phyloP scores from a whole-genome alignment of 2,888 invertebrate species.

The Deilephila porcellus region DNA sequence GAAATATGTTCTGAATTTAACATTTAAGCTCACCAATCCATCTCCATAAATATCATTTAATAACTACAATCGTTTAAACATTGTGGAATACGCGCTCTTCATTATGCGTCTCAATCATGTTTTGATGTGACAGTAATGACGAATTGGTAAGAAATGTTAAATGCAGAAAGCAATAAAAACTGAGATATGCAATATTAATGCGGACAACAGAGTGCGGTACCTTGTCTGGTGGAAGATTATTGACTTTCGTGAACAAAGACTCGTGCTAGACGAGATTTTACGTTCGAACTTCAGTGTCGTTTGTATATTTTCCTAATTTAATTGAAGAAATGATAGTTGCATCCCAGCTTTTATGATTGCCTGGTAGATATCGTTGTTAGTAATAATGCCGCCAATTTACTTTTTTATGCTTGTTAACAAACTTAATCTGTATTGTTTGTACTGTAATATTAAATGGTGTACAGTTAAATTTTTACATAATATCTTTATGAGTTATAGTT shows the following conservation, averaged over 20 bases:
- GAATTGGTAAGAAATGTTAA: not conserved
- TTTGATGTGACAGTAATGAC: constrained; percentile 16
- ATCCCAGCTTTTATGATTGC: no score
- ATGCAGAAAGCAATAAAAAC: not conserved
- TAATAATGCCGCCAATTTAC: no score
- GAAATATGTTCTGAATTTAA: not conserved
- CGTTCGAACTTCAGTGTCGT: not conserved
- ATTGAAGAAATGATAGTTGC: not conserved
- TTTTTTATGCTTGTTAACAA: no score
- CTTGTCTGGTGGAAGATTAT: constrained; percentile 6
- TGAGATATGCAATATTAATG: constrained; percentile 3
- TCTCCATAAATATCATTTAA: not conserved
- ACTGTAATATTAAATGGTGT: no score
- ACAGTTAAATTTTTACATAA: no score
- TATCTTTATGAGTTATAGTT: no score
- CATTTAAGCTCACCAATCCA: not conserved
- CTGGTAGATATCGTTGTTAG: no score
- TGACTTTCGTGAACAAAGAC: constrained; percentile 14
- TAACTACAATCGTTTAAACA: not conserved
- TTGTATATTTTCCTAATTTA: not conserved
- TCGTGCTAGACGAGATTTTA: constrained; percentile 6
- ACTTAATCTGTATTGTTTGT: no score
- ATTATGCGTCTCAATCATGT: constrained; percentile 12
- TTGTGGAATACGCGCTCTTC: constrained; percentile 1
- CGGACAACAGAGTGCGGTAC: not conserved